Base-by-base conservation (phyloP, 2,888 invertebrate genomes). In the Drosophila antonietae region DNA sequence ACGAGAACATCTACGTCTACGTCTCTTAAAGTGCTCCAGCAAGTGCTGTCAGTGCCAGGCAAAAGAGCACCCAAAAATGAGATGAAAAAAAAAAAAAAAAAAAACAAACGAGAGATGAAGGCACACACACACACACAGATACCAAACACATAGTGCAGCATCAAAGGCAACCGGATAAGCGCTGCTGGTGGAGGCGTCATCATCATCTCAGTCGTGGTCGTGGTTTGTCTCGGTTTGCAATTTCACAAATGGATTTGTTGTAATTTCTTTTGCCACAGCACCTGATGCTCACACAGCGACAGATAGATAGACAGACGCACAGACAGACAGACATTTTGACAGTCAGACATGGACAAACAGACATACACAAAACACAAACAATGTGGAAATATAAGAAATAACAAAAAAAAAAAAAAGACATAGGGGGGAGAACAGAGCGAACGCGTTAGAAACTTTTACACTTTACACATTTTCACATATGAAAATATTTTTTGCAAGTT, bases 201-300 rank as follows among this genome's bases (percentile, higher is more conserved):
- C 62, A 67, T 75, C 71, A 69, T 57, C 68, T 56, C 47, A 12
- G 35, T 39, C 65, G 57, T 31, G 18, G 57, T 78, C 76, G 76
- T 77, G 76, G 76, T 70, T 77, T 73, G 88, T 88, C 73, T 83
- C 78, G 76, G 83, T 87, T 87, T 87, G 89, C 82, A 87, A 88
- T 88, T 87, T 87, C 77, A 89, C 86, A 87, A 87, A 87, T 87
- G 86, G 86, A 87, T 89, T 87, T 88, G 86, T 83, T 88, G 86
- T 86, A 85, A 85, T 83, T 85, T 85, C 81, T 83, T 86, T 80
- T 80, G 80, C 78, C 78, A 88, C 74, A 87, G 85, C 89, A 90
- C 90, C 90, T 90, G 89, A 90, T 90, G 90, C 89, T 81, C 78
- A 71, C 73, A 85, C 71, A 80, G 74, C 80, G 83, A 63, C 74